Percentiles rank a stretch among this genome's conserved stretches.
Conservation (phyloP, 2,888 invertebrate genomes). For the Sarcophaga carnaria region DNA sequence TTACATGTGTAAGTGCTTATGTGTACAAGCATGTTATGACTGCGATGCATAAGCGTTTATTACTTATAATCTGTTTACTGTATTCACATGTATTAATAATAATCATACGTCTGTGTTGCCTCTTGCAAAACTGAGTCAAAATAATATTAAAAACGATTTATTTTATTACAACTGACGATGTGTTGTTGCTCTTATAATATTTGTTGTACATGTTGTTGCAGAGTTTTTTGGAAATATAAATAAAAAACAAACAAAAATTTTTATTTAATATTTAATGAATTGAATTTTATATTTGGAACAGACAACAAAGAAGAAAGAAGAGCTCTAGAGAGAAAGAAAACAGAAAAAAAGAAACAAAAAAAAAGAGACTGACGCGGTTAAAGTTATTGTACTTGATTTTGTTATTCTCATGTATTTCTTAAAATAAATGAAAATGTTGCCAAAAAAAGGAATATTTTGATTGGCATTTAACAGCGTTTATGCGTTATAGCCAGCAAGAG, state of each 20-base stretch:
- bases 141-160: slow-evolving; percentile 7
- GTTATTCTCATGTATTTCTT: not conserved
- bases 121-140: not conserved
- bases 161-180: slow-evolving; percentile 11
- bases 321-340: not conserved
- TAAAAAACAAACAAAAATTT: not conserved
- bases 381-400: slow-evolving; percentile 21
- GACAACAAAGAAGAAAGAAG: slow-evolving; percentile 1
- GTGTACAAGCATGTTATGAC: not conserved
- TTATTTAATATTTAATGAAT: slow-evolving; percentile 38
- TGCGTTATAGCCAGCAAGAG: not conserved
- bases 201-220: too few species aligned
- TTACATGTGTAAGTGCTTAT: not conserved
- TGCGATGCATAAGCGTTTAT: slow-evolving; percentile 4
- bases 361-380: not conserved
- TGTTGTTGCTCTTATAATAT: too few species aligned
- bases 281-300: slow-evolving; percentile 19
- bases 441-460: not conserved
- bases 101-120: slow-evolving; percentile 18
- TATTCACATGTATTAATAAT: not conserved
- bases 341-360: not conserved
- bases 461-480: slow-evolving; percentile 21
- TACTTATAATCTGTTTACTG: not conserved
- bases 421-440: slow-evolving; percentile 11
- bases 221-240: not conserved